Base-by-base conservation (phyloP, 1,140 invertebrate species). In the Anoplophora glabripennis region DNA sequence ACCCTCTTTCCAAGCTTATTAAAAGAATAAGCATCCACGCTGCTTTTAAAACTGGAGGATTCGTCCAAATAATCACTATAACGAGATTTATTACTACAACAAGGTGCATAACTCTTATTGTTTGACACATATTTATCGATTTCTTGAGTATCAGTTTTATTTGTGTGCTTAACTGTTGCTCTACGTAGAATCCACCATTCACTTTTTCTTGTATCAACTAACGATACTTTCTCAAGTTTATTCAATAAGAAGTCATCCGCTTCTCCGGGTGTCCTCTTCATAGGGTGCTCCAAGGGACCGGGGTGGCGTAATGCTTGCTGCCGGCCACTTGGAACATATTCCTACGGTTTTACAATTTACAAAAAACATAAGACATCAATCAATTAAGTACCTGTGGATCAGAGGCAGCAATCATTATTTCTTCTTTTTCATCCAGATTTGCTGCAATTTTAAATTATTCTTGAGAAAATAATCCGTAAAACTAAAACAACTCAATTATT, bases 251-350 rank as follows among this genome's bases (percentile, higher is more conserved):
- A 80, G 68, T 81, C 84, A 53, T 74, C 67, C 58, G 67, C 59
- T 36, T 51, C 75, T 69, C 54, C 70, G 65, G 71, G 77, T 72
- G 61, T 73, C 69, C 14, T 75, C 72, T 60, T 75, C 69, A 59
- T 33, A 63, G 69, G 52, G 73, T 78, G 48, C 78, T 79, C 72
- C 75, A 75, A 54, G 33, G 77, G 74, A 57, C 89, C 88, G 47
- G 92, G 92, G 81, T 94, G 92, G 46, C 84, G 84, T 47, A 81
- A 76, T 71, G 90, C 78, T 75, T 89, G 87, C 73, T 88, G 85
- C 76, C 91, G 84, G 70, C 93, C 93, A 81, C 89, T 89, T 70
- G 93, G 93, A 80, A 90, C 82, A 83, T 90, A 94, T 79, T 93
- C 91, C 89, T 91, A 74, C n/a, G 57, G 66, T 64, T 34, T 41